Percentiles rank a stretch among this genome's conserved stretches.
phyloP scores from a whole-genome alignment of 2,113 vertebrate species.

The Elanus axillaris region DNA sequence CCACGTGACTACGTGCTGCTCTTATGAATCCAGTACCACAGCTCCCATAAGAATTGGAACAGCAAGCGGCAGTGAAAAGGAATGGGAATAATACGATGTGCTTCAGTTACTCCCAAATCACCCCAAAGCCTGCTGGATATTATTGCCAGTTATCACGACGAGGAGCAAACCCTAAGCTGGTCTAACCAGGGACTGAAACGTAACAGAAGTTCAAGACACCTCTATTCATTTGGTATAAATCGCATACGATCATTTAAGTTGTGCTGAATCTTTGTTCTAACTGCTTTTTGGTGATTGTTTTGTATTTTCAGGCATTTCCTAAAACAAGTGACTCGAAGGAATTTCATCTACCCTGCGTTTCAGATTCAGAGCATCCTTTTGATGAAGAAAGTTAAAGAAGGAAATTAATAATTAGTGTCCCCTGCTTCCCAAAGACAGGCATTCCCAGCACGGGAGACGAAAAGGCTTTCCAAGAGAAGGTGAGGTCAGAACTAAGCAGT shows the following conservation, averaged over 20 bases:
- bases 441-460: neutral
- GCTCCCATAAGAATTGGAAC: neutral
- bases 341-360: neutral
- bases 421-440: neutral
- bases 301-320: neutral
- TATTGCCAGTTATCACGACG: neutral
- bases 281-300: neutral
- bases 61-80: neutral
- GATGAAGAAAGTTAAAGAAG: neutral
- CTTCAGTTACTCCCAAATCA: neutral
- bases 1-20: neutral
- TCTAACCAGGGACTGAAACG: neutral
- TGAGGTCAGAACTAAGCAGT: neutral
- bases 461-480: neutral
- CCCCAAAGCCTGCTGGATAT: neutral
- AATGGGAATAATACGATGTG: neutral
- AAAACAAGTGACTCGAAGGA: neutral
- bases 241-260: fast-evolving
- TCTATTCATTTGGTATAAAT: neutral
- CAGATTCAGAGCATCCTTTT: neutral
- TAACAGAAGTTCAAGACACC: neutral
- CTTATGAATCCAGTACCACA: neutral
- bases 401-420: neutral
- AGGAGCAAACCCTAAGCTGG: neutral
- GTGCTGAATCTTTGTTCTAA: neutral